Conservation (phyloP, 2,113 vertebrate species). For the Calyptommatus sinebrachiatus region DNA sequence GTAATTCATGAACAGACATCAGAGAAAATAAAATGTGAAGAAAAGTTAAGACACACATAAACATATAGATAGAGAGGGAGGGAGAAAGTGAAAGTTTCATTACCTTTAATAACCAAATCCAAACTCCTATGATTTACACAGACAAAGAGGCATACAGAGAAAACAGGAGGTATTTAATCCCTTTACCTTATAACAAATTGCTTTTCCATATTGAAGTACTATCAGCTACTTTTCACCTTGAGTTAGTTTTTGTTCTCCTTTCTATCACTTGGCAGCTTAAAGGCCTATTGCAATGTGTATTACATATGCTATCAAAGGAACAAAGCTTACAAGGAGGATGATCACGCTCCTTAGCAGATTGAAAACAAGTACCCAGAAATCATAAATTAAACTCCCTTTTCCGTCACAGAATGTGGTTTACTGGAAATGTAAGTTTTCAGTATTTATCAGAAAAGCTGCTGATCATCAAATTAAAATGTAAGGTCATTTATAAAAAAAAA, state of each 20-base stretch:
- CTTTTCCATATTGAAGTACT: constrained; percentile 8
- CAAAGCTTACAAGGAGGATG: background rate
- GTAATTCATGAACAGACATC: background rate
- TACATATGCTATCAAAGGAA: background rate
- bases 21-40: constrained; percentile 14
- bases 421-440: background rate
- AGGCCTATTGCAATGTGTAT: background rate
- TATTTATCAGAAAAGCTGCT: background rate
- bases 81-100: accelerated
- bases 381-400: background rate
- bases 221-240: constrained; percentile 12
- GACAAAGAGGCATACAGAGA: background rate
- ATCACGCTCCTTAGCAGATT: background rate
- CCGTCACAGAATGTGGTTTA: background rate
- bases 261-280: background rate
- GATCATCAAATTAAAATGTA: background rate
- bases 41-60: background rate
- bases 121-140: background rate
- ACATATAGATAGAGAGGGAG: accelerated
- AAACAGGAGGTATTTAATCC: background rate
- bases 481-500: background rate
- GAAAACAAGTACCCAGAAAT: background rate
- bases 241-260: background rate
- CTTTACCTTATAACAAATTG: background rate
- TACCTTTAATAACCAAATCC: background rate